phyloP scores from a whole-genome alignment of 2,113 vertebrate genomes.

The Anas platyrhynchos region DNA sequence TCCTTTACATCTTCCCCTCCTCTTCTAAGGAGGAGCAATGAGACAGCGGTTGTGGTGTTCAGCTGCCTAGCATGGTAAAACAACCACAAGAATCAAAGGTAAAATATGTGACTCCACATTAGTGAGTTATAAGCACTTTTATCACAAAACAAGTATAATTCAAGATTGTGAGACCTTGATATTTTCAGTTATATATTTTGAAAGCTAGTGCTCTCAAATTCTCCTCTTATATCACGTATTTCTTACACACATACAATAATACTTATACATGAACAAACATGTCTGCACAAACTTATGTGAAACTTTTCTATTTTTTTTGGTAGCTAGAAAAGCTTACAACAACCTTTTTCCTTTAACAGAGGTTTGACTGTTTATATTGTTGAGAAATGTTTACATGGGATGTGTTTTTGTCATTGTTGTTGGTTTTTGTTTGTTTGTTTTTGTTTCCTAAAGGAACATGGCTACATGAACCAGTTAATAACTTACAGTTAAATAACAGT shows the following conservation, averaged over 20 bases:
- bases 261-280: background rate
- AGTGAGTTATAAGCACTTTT: background rate
- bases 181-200: background rate
- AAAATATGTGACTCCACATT: background rate
- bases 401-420: no score
- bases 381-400: background rate
- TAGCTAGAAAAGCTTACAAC: background rate
- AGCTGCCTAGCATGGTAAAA: no score
- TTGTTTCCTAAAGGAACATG: background rate
- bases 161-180: background rate
- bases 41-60: no score
- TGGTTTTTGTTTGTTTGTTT: background rate
- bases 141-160: background rate
- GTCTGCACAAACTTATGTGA: background rate
- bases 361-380: background rate
- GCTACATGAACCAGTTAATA: background rate
- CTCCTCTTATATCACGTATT: background rate
- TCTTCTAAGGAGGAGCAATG: no score
- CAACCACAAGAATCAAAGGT: background rate
- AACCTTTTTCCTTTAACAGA: background rate
- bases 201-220: background rate
- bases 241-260: background rate
- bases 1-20: no score
- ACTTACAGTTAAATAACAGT: no score
- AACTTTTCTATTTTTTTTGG: background rate